phyloP scores from a whole-genome alignment of 1,140 invertebrate genomes.

The Leptinotarsa undecemlineata region DNA sequence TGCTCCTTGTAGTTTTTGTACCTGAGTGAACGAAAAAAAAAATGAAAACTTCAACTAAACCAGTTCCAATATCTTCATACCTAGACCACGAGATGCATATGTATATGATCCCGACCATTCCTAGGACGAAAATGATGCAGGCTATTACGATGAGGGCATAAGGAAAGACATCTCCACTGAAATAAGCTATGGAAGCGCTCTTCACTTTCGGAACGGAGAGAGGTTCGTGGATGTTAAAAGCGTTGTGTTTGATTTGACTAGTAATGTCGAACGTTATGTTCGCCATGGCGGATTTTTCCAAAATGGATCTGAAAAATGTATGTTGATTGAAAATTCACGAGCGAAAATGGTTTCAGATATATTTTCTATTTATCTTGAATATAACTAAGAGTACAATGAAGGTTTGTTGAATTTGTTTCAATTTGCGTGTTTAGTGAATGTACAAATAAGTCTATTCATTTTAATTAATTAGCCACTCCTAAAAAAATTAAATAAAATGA shows the following conservation, averaged over 20 bases:
- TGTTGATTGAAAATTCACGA: background rate
- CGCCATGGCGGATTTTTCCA: conserved; percentile 62
- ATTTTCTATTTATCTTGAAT: background rate
- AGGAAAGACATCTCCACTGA: conserved; percentile 77
- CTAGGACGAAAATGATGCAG: conserved; percentile 82
- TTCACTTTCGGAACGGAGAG: conserved; percentile 58
- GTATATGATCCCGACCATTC: conserved; percentile 84
- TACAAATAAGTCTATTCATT: too few relatives aligned
- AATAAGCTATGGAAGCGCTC: conserved; percentile 64
- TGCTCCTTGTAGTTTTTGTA: conserved; percentile 81
- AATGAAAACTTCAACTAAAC: background rate
- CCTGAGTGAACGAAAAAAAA: conserved; percentile 54
- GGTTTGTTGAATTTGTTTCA: too few relatives aligned
- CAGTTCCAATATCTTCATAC: conserved; percentile 58
- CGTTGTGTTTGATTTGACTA: conserved; percentile 65
- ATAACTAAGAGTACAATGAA: too few relatives aligned
- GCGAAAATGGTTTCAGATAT: background rate
- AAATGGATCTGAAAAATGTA: conserved; percentile 56
- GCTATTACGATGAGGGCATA: conserved; percentile 86
- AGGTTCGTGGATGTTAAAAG: conserved; percentile 71
- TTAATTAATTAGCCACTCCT: too few relatives aligned
- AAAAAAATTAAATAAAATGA: too few relatives aligned
- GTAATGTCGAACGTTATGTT: conserved; percentile 71
- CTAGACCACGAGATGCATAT: conserved; percentile 91
- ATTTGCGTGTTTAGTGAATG: too few relatives aligned